Percentiles rank a stretch among this genome's conserved stretches.
Evolutionary conservation across 2,888 invertebrate genomes (phyloP).

Genomic region (Phyllotreta cruciferae): DNA sequence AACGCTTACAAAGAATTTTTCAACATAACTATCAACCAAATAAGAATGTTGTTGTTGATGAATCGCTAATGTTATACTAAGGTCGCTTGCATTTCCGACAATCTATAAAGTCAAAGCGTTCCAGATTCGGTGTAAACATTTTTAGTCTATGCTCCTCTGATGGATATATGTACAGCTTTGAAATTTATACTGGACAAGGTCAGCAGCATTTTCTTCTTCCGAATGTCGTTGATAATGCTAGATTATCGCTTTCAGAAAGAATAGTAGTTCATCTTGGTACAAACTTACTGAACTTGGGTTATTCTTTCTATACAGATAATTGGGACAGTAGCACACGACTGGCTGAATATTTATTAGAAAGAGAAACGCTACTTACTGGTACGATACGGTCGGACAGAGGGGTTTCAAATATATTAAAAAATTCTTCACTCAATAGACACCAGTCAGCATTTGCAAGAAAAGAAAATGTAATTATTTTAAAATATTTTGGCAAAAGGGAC

Average conservation of each 20-base stretch:
- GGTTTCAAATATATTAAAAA: neutral
- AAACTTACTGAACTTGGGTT: conserved; percentile 15
- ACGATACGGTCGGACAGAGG: no score
- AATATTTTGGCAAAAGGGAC: no score
- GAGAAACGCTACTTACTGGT: conserved; percentile 8
- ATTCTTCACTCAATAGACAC: conserved; percentile 3
- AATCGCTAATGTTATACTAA: neutral
- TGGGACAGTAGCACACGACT: conserved; percentile 8
- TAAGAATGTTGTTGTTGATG: conserved; percentile 12
- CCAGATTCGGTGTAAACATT: conserved; percentile 14
- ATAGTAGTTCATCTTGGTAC: conserved; percentile 4
- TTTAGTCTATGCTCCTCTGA: conserved; percentile 8
- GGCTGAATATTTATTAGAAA: conserved; percentile 1
- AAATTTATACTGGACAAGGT: conserved; percentile 14
- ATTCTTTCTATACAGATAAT: conserved; percentile 14
- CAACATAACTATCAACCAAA: conserved; percentile 10
- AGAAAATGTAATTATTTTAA: no score
- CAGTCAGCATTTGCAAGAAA: conserved; percentile 17
- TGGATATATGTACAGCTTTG: conserved; percentile 10
- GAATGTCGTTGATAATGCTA: neutral
- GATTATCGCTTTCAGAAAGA: conserved; percentile 3
- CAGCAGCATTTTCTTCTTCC: neutral
- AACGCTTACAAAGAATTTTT: conserved; percentile 6
- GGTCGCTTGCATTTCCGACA: no score
- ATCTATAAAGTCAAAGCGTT: conserved; percentile 17